Evolutionary conservation across 2,888 invertebrate genomes (phyloP).

Genomic region (Polydrusus tereticollis): DNA sequence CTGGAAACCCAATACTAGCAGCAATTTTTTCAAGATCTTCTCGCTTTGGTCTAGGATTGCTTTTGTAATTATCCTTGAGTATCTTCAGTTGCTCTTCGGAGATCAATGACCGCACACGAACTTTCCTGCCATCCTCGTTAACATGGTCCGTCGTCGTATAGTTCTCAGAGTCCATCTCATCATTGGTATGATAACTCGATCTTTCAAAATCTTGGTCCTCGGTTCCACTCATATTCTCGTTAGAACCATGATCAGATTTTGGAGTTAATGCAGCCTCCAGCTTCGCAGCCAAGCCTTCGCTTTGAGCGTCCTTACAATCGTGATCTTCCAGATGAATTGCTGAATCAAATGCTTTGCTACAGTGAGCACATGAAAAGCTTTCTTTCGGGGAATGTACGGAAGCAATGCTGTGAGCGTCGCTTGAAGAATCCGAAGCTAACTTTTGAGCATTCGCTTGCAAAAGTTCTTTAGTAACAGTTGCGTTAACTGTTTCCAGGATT

Average conservation of each 20-base stretch:
- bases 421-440: neutral
- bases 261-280: slow-evolving; percentile 76
- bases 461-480: slow-evolving; percentile 69
- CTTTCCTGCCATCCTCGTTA: slow-evolving; percentile 77
- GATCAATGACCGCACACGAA: slow-evolving; percentile 92
- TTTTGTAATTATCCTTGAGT: slow-evolving; percentile 88
- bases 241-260: slow-evolving; percentile 69
- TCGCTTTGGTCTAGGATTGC: slow-evolving; percentile 93
- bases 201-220: slow-evolving; percentile 68
- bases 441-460: slow-evolving; percentile 3
- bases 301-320: slow-evolving; percentile 77
- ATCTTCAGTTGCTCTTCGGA: slow-evolving; percentile 93
- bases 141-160: slow-evolving; percentile 66
- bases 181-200: slow-evolving; percentile 68
- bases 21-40: slow-evolving; percentile 94
- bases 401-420: slow-evolving; percentile 59
- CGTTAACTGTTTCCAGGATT: slow-evolving; percentile 81
- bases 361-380: slow-evolving; percentile 71
- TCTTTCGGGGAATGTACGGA: slow-evolving; percentile 60
- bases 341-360: slow-evolving; percentile 71
- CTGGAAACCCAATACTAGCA: slow-evolving; percentile 79
- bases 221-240: slow-evolving; percentile 61
- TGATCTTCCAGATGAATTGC: slow-evolving; percentile 78
- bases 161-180: slow-evolving; percentile 71
- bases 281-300: slow-evolving; percentile 84